Evolutionary conservation across 2,113 vertebrate species (phyloP), one percentile per base, ranked within the genome.

Genomic region (Haplochromis vanheusdeni): DNA sequence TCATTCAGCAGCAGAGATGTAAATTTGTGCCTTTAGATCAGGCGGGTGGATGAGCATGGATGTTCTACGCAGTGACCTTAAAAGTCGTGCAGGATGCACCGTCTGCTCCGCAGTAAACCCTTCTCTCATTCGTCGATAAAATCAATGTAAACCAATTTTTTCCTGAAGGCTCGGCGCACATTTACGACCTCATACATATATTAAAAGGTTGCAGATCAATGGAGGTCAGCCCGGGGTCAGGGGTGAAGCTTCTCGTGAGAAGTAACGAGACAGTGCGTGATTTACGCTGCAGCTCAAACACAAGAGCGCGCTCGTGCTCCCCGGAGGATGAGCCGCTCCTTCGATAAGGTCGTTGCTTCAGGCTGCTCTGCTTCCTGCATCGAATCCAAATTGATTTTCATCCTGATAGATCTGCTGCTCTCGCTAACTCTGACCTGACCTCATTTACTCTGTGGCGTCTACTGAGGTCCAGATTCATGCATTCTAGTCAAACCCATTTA

Each of bases 341-440:
- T 5, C 9, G 0, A 31, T 11, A 2, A 47, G 23, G 14, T 17
- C 23, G 23, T 2, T 0, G 42, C 7, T 73, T 73, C 68, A 1
- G 37, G 21, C 68, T 47, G 14, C 70, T 75, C 14, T 5, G 21
- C 16, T 28, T 75, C 42, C 23, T 49, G 26, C 26, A 49, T 49
- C 10, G 1, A 1, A 28, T 11, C 14, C 23, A 47, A 47, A 47
- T 11, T 0, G 23, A 47, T 28, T 75, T 75, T 49, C 6, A 75
- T 49, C 70, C 42, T 19, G 26, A 75, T 5, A 11, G 26, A 28
- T 19, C 16, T 47, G 21, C 21, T 1, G 21, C 13, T 45, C 8
- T 73, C 37, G 2, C 5, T 16, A 16, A 73, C 12, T 16, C 65
- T n/a, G n/a, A 68, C 14, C 28, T 33, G 56, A 62, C 37, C n/a